A percentile compares a stretch with the other conserved stretches of the same genome.
Evolutionary conservation across 1,140 invertebrate genomes (phyloP).

Genomic region (Camponotus vicinus): DNA sequence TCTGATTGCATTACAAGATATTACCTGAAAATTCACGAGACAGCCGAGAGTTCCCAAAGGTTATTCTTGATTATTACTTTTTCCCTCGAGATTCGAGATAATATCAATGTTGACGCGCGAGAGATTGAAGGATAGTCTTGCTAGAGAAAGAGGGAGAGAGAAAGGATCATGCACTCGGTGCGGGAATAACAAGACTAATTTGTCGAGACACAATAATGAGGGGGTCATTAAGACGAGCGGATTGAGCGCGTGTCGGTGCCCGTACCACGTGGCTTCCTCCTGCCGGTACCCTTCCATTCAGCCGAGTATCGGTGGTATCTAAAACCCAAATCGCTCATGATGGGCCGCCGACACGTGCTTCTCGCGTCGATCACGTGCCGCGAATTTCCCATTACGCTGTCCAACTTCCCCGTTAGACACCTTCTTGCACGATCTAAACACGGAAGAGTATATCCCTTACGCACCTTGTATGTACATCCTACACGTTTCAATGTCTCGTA

Average conservation of each 20-base stretch:
- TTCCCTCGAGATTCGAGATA: background rate
- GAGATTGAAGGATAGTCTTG: slow-evolving; percentile 39
- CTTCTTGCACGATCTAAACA: slow-evolving; percentile 31
- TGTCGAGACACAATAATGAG: slow-evolving; percentile 81
- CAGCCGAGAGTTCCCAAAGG: background rate
- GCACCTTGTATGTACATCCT: too few relatives aligned
- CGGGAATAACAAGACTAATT: slow-evolving; percentile 76
- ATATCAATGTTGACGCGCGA: slow-evolving; percentile 15
- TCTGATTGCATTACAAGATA: background rate
- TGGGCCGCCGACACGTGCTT: slow-evolving; percentile 73
- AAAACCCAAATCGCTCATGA: slow-evolving; percentile 67
- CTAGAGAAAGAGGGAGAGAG: background rate
- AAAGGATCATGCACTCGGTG: slow-evolving; percentile 17
- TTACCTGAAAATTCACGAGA: too few relatives aligned
- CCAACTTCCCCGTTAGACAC: slow-evolving; percentile 26
- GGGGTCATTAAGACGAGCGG: slow-evolving; percentile 77
- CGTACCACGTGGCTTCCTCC: slow-evolving; percentile 63
- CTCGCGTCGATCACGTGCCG: slow-evolving; percentile 66
- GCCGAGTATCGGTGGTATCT: slow-evolving; percentile 45
- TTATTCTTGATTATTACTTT: background rate
- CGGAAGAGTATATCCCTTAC: background rate
- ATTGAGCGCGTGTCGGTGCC: slow-evolving; percentile 63
- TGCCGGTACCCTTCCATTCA: slow-evolving; percentile 59
- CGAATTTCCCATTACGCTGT: slow-evolving; percentile 45
- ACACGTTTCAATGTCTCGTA: background rate